A percentile compares a stretch with the other conserved stretches of the same genome.
Evolutionary conservation across 2,888 invertebrate species (phyloP).

Genomic region (Helicoverpa assulta): DNA sequence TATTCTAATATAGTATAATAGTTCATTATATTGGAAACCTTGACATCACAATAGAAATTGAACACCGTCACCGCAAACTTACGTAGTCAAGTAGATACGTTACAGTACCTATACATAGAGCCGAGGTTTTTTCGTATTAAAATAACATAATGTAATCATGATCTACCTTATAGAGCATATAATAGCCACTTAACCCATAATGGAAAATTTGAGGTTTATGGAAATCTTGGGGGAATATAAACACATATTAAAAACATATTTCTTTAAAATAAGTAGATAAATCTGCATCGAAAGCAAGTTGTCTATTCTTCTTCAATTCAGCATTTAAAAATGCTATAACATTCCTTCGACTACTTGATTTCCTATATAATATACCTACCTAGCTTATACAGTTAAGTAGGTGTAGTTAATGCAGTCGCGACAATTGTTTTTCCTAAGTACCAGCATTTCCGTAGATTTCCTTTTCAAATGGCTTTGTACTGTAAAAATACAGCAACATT

Average conservation of each 20-base stretch:
- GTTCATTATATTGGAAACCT: slow-evolving; percentile 74
- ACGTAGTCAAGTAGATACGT: slow-evolving; percentile 24
- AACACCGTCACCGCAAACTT: slow-evolving; percentile 74
- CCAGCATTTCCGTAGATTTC: slow-evolving; percentile 43
- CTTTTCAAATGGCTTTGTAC: slow-evolving; percentile 51
- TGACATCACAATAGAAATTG: slow-evolving; percentile 77
- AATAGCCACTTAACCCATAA: background rate
- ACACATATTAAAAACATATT: background rate
- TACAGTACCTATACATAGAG: slow-evolving; percentile 17
- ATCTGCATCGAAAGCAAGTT: too few relatives aligned
- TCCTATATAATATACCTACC: too few relatives aligned
- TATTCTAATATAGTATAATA: slow-evolving; percentile 65
- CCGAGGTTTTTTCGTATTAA: slow-evolving; percentile 40
- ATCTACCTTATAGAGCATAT: background rate
- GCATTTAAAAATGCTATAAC: too few relatives aligned
- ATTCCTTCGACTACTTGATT: too few relatives aligned
- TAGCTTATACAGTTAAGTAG: background rate
- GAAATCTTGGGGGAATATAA: background rate
- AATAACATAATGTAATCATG: background rate
- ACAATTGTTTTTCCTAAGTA: slow-evolving; percentile 46
- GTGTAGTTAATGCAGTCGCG: slow-evolving; percentile 14
- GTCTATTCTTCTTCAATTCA: too few relatives aligned
- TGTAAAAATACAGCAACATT: slow-evolving; percentile 57
- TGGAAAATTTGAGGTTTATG: background rate
- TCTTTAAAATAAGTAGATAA: too few relatives aligned